Percentiles rank a stretch among this genome's conserved stretches.
phyloP scores from a whole-genome alignment of 2,113 vertebrate species.

The Menura novaehollandiae region DNA sequence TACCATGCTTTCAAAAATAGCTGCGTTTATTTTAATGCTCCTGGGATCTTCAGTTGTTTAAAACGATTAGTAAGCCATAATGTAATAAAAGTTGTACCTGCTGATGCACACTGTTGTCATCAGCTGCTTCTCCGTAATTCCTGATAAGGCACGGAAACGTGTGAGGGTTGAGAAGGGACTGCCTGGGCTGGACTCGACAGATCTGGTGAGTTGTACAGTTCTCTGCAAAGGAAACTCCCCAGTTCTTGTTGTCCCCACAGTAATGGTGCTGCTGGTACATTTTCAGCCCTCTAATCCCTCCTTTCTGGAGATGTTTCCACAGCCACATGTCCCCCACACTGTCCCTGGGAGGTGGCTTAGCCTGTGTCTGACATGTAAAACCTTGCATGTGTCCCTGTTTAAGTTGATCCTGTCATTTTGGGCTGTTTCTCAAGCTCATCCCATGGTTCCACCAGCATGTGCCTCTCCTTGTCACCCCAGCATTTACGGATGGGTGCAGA shows the following conservation, averaged over 20 bases:
- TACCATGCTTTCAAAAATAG: background rate
- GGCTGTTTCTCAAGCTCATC: background rate
- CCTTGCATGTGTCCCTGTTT: background rate
- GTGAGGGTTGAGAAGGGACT: background rate
- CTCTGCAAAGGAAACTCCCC: background rate
- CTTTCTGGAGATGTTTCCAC: background rate
- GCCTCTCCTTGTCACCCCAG: fast-evolving
- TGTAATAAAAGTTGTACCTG: background rate
- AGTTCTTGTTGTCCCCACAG: background rate
- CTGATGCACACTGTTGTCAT: background rate
- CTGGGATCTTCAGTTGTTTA: background rate
- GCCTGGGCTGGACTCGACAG: fast-evolving
- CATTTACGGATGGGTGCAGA: fast-evolving
- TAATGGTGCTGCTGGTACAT: background rate
- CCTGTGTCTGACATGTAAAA: background rate
- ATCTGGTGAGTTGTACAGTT: background rate
- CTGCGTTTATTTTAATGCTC: background rate
- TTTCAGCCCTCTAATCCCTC: background rate
- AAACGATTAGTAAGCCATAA: background rate
- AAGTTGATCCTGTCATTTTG: background rate
- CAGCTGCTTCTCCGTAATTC: background rate
- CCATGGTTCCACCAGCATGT: background rate
- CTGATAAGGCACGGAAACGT: fast-evolving
- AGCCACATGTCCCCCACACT: fast-evolving
- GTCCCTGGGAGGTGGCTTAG: background rate